phyloP scores from a whole-genome alignment of 2,797 vertebrate species.

The Cryptoprocta ferox region DNA sequence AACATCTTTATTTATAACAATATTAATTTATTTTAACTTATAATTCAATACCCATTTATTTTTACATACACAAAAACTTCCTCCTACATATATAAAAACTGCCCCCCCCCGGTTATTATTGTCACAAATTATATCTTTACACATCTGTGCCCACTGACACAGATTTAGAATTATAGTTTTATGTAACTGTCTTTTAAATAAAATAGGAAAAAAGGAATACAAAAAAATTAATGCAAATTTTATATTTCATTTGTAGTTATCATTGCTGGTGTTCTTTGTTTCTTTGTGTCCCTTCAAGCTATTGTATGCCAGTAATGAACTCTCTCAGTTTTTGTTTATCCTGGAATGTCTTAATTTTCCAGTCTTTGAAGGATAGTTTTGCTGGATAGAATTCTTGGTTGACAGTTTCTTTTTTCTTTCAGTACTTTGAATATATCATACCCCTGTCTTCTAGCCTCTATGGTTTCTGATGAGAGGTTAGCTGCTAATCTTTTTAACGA shows the following conservation, averaged over 20 bases:
- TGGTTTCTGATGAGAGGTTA: background rate
- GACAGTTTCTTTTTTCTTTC: background rate
- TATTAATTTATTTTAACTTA: background rate
- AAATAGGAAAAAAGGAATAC: background rate
- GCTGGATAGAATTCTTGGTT: too few species aligned
- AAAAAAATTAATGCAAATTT: background rate
- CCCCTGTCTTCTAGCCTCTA: background rate
- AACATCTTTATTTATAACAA: conserved; percentile 3
- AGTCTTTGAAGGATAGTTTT: too few species aligned
- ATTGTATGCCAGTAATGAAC: background rate
- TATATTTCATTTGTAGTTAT: background rate
- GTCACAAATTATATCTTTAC: background rate
- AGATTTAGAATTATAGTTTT: background rate
- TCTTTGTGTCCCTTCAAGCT: background rate
- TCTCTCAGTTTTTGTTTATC: too few species aligned
- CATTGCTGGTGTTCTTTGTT: background rate
- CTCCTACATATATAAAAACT: background rate
- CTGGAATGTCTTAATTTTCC: too few species aligned
- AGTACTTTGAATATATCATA: background rate
- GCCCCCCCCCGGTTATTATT: background rate
- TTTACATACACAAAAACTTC: background rate
- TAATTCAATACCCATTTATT: background rate
- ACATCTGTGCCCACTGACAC: background rate
- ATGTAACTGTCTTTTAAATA: background rate
- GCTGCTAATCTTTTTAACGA: background rate